These are phyloP conservation scores for Ibidorhyncha struthersii DNA, from an alignment of 2,113 vertebrate genomes.

Conservation along the genomic window DNA sequence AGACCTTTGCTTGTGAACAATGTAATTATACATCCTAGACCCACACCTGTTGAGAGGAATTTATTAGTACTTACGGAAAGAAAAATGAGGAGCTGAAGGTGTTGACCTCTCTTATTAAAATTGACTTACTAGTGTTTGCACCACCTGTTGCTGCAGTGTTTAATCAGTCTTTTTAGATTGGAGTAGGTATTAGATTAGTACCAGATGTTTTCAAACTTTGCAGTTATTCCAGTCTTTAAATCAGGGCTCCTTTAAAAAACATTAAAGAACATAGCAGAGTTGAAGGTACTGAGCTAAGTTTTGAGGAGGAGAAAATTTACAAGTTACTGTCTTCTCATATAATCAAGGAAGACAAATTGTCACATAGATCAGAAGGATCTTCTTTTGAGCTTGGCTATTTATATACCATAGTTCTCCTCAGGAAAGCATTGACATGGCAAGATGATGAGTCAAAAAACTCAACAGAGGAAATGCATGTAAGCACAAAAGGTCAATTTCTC, in stretches of 20 bases:
- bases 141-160: slow-evolving; percentile 58
- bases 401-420: neutral
- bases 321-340: neutral
- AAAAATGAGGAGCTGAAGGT: slow-evolving; percentile 43
- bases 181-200: slow-evolving; percentile 38
- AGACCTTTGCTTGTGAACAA: neutral
- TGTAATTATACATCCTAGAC: neutral
- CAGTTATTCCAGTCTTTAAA: neutral
- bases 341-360: neutral
- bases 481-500: neutral
- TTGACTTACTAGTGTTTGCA: slow-evolving; percentile 52
- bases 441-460: slow-evolving; percentile 27
- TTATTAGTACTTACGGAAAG: slow-evolving; percentile 43
- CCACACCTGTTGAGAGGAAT: slow-evolving; percentile 52
- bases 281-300: neutral
- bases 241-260: neutral
- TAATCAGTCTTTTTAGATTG: slow-evolving; percentile 42
- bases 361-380: neutral
- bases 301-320: neutral
- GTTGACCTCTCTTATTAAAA: slow-evolving; percentile 66
- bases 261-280: neutral
- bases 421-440: neutral
- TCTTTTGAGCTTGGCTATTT: slow-evolving; percentile 31
- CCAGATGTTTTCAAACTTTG: slow-evolving; percentile 63
- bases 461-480: slow-evolving; percentile 33